Conservation (phyloP, 92 coral and sea anemone genomes). For the Porites divaricata region DNA sequence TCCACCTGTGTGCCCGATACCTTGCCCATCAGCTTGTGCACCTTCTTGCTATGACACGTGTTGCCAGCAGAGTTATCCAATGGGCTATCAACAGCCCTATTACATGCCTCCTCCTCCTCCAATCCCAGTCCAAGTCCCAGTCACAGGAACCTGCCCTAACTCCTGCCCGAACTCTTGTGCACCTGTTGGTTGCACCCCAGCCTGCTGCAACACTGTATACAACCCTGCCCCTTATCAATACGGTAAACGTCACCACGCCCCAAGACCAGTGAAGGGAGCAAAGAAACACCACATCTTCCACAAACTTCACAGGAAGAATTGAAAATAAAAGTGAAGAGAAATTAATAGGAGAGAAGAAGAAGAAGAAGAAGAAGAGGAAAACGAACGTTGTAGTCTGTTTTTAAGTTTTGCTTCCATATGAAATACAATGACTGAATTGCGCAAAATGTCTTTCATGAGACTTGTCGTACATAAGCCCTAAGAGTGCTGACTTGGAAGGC, state of each 20-base stretch:
- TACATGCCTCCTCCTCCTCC: constrained; percentile 52
- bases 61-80: constrained; percentile 46
- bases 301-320: constrained; percentile 47
- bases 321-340: neutral
- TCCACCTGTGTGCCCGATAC: constrained; percentile 61
- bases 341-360: neutral
- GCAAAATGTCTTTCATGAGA: neutral
- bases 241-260: constrained; percentile 69
- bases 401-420: constrained; percentile 10
- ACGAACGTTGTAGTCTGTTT: constrained; percentile 8
- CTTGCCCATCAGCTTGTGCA: constrained; percentile 78
- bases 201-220: constrained; percentile 61
- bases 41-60: constrained; percentile 70
- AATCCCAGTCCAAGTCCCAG: constrained; percentile 44
- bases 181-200: constrained; percentile 52
- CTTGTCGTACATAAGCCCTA: neutral
- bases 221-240: constrained; percentile 36
- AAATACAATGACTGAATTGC: neutral
- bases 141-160: constrained; percentile 48
- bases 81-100: constrained; percentile 23
- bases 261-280: constrained; percentile 49
- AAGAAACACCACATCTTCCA: constrained; percentile 63
- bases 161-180: constrained; percentile 59
- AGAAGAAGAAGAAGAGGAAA: neutral
- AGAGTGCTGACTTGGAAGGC: neutral